Evolutionary conservation across 2,113 vertebrate species (phyloP), one percentile per base, ranked within the genome.

Genomic region (Equus przewalskii): DNA sequence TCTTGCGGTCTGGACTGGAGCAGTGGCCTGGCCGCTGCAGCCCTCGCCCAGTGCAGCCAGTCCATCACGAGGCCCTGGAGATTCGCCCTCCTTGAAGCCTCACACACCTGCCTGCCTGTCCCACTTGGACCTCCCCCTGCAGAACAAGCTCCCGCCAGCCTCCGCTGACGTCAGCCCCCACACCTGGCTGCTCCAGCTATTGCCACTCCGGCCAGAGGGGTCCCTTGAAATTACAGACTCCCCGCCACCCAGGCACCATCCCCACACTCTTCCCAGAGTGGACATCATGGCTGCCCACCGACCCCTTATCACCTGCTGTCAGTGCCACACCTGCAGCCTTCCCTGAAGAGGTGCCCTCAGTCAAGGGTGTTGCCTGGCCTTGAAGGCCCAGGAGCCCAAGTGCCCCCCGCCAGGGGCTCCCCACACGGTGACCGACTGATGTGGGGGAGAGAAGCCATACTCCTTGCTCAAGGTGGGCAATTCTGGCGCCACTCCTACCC

Each of bases 151-250:
- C 15, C 41, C 3, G 0, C 5, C n/a, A 75, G 15, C 46, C 30
- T 26, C 3, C 1, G 28, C 22, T 19, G 49, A 19, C 0, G 4
- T 22, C 54, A 14, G 26, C 10, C 3, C 1, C 9, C 18, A 6
- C 3, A 16, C 13, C 19, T 18, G 24, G 54, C 13, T 26, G 28
- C 41, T 75, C n/a, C 21, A 13, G 11, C 19, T n/a, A 21, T 46
- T 62, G 24, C 26, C 3, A 0, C 54, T n/a, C 41, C 15, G 5
- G 56, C 41, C 70, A 26, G 41, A 15, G 30, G 26, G 8, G 7
- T 24, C 28, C 18, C 62, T 46, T 46, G 4, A 64, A 33, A 10
- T n/a, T 24, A 16, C 28, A n/a, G 19, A 15, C 12, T 4, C 7
- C 1, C 16, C 36, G 13, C 46, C 69, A 60, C 36, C 11, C 46